Conservation (phyloP, 64 coral and sea anemone species). For the Hydrozoanthus tunicans region DNA sequence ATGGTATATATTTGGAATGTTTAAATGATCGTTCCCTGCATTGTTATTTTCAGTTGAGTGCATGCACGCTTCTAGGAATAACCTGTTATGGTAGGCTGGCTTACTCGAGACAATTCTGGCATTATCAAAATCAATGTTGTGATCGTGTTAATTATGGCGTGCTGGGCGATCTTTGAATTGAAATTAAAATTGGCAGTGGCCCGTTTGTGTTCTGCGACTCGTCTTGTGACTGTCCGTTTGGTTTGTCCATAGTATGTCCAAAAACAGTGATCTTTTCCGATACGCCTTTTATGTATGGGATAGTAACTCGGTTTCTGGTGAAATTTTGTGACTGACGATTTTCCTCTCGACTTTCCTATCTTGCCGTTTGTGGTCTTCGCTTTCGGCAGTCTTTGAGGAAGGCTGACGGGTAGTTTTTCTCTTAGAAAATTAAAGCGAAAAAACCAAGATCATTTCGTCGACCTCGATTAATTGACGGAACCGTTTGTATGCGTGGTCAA, state of each 20-base stretch:
- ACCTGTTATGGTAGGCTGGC: too few species aligned
- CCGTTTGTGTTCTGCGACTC: not conserved
- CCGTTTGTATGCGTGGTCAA: not conserved
- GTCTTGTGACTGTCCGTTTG: not conserved
- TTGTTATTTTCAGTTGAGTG: not conserved
- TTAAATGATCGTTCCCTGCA: not conserved
- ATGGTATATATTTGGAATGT: too few species aligned
- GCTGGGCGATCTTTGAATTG: not conserved
- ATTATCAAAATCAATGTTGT: too few species aligned
- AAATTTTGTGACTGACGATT: slow-evolving; percentile 7
- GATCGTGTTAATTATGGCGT: too few species aligned
- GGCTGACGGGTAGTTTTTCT: not conserved
- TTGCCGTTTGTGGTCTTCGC: slow-evolving; percentile 11
- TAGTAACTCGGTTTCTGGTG: not conserved
- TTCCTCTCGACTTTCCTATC: slow-evolving; percentile 1
- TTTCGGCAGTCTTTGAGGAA: slow-evolving; percentile 18
- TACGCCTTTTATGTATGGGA: not conserved
- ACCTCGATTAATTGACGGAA: not conserved
- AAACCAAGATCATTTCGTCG: not conserved
- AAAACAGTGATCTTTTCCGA: not conserved
- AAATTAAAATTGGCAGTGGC: not conserved
- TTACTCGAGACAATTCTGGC: too few species aligned
- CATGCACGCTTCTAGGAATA: too few species aligned
- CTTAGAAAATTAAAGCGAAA: not conserved
- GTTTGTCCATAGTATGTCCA: not conserved